A percentile compares a stretch with the other conserved stretches of the same genome.
Evolutionary conservation across 2,113 vertebrate genomes (phyloP).

Genomic region (Scortum barcoo): DNA sequence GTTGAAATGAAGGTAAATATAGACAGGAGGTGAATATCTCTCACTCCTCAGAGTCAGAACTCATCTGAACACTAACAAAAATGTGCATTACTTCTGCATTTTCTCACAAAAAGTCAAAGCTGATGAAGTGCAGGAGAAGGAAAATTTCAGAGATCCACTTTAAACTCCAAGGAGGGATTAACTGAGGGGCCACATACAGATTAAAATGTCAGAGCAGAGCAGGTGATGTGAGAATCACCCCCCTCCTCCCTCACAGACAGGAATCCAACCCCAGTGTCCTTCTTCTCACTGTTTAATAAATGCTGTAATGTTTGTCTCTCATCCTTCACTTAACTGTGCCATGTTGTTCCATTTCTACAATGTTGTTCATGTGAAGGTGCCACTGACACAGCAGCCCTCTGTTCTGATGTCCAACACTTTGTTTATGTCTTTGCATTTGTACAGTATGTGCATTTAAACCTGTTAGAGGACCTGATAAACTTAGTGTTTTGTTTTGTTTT

Average conservation of each 20-base stretch:
- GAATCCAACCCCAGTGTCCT: neutral
- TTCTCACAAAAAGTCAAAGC: too few relatives aligned
- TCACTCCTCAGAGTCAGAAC: too few relatives aligned
- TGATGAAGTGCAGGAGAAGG: too few relatives aligned
- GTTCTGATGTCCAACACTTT: neutral
- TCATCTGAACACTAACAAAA: too few relatives aligned
- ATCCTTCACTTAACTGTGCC: neutral
- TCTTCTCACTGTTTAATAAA: neutral
- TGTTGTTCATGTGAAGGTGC: neutral
- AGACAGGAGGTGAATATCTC: too few relatives aligned
- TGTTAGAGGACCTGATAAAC: neutral
- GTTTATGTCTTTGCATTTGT: neutral
- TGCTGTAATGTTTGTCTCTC: too few relatives aligned
- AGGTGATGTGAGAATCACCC: neutral
- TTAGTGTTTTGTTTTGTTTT: neutral
- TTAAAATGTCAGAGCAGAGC: neutral
- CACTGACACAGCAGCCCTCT: neutral
- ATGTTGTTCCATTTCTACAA: neutral
- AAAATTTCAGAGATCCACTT: too few relatives aligned
- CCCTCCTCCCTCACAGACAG: neutral
- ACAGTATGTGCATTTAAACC: neutral
- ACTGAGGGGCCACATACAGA: neutral
- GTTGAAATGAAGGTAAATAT: too few relatives aligned
- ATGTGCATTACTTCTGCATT: too few relatives aligned
- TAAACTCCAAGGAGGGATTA: too few relatives aligned